Evolutionary conservation across 2,797 vertebrate species (phyloP).

Genomic region (Artibeus lituratus): DNA sequence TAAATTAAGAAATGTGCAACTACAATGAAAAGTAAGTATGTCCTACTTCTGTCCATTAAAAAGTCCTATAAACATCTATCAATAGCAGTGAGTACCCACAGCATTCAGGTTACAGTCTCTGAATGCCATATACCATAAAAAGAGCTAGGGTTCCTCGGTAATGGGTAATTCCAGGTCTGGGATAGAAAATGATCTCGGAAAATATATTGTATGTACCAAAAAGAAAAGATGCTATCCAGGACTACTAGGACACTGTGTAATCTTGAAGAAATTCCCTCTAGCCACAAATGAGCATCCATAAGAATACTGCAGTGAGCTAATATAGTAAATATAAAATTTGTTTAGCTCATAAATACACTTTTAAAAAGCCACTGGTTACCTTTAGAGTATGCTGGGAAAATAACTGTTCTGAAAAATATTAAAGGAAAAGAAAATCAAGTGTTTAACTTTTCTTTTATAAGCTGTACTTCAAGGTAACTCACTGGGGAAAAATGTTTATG

Average conservation of each 20-base stretch:
- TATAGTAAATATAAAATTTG: neutral
- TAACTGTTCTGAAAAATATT: neutral
- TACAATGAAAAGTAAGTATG: neutral
- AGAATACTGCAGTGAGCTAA: neutral
- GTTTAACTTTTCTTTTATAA: constrained; percentile 2
- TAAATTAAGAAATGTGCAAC: neutral
- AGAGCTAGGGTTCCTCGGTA: neutral
- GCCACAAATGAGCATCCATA: neutral
- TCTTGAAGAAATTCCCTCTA: neutral
- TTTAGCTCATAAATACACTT: neutral
- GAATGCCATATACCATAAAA: neutral
- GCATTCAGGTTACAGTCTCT: neutral
- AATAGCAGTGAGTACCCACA: neutral
- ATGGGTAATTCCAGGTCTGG: neutral
- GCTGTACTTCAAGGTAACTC: neutral
- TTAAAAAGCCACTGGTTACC: neutral
- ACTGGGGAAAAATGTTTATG: neutral
- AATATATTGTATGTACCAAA: neutral
- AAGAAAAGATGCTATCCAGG: neutral
- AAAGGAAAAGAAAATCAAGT: neutral
- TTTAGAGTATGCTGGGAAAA: neutral
- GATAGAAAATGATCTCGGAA: neutral
- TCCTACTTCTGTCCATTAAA: neutral
- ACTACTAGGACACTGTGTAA: neutral
- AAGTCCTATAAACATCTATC: neutral